A percentile compares a stretch with the other conserved stretches of the same genome.
phyloP scores from a whole-genome alignment of 1,140 invertebrate species.

The Pachyrhynchus sulphureomaculatus region DNA sequence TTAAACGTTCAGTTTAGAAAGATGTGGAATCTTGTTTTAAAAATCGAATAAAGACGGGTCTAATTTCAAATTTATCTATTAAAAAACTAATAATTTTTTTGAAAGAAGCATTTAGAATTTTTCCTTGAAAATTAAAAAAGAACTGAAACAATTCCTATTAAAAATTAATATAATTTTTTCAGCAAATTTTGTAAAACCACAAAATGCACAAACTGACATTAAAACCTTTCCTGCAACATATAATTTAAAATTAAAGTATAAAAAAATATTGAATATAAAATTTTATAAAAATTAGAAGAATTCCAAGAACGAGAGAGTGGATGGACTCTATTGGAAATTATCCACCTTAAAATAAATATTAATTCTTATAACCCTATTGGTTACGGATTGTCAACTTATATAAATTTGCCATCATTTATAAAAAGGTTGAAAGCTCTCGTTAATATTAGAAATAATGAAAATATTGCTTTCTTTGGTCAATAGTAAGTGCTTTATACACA shows the following conservation, averaged over 20 bases:
- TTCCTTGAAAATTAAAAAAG: not conserved
- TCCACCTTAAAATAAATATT: too few relatives aligned
- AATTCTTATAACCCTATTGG: too few relatives aligned
- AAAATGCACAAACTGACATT: not conserved
- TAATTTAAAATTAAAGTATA: not conserved
- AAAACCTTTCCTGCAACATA: not conserved
- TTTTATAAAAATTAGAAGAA: too few relatives aligned
- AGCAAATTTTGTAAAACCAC: not conserved
- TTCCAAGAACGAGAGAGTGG: too few relatives aligned
- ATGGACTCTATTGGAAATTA: too few relatives aligned
- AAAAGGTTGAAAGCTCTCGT: too few relatives aligned
- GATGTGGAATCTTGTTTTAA: constrained; percentile 1
- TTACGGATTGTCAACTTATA: too few relatives aligned
- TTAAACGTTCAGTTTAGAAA: not conserved
- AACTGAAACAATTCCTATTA: not conserved
- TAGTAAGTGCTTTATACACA: too few relatives aligned
- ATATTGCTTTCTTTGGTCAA: too few relatives aligned
- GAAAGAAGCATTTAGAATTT: not conserved
- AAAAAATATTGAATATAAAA: too few relatives aligned
- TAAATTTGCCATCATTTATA: too few relatives aligned
- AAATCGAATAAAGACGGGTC: not conserved
- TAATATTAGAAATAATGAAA: too few relatives aligned
- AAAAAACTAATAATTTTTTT: not conserved
- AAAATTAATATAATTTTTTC: constrained; percentile 1
- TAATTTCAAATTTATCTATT: not conserved